These are phyloP conservation scores for Chrysocyon brachyurus DNA, from an alignment of 2,797 vertebrate genomes.

Conservation along the genomic window DNA sequence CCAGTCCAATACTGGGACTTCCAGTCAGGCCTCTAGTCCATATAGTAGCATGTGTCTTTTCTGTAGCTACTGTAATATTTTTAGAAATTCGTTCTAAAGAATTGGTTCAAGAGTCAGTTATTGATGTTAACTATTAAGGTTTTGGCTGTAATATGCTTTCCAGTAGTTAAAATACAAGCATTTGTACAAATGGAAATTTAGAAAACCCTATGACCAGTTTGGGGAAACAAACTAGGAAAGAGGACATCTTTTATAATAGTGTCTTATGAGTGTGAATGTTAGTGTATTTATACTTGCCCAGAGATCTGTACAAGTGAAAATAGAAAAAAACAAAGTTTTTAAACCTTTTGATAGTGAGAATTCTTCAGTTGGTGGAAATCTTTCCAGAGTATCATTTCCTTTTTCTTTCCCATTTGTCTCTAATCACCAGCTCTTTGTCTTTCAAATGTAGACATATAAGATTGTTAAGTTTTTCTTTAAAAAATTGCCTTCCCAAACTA, in stretches of 20 bases:
- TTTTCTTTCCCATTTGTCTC: background rate
- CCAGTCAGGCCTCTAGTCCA: background rate
- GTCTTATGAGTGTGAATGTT: background rate
- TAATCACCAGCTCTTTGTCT: background rate
- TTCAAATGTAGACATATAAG: conserved; percentile 48
- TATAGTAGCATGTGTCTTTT: background rate
- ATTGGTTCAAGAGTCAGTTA: background rate
- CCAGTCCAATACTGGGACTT: background rate
- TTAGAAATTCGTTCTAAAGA: background rate
- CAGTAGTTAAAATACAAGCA: background rate
- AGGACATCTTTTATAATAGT: background rate
- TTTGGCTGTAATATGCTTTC: conserved; percentile 25
- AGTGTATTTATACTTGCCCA: background rate
- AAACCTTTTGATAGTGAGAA: conserved; percentile 6
- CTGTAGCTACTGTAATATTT: background rate
- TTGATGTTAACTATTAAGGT: background rate
- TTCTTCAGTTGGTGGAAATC: background rate
- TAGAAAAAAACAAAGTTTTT: background rate
- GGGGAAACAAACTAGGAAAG: background rate
- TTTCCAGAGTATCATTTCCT: background rate
- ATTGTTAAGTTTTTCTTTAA: conserved; percentile 38
- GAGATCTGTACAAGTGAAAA: conserved; percentile 7
- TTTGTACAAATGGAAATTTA: conserved; percentile 45
- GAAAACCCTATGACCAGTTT: conserved; percentile 13
- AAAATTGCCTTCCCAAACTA: background rate